Evolutionary conservation across 2,797 vertebrate genomes (phyloP).

Genomic region (Sebastes alutus): DNA sequence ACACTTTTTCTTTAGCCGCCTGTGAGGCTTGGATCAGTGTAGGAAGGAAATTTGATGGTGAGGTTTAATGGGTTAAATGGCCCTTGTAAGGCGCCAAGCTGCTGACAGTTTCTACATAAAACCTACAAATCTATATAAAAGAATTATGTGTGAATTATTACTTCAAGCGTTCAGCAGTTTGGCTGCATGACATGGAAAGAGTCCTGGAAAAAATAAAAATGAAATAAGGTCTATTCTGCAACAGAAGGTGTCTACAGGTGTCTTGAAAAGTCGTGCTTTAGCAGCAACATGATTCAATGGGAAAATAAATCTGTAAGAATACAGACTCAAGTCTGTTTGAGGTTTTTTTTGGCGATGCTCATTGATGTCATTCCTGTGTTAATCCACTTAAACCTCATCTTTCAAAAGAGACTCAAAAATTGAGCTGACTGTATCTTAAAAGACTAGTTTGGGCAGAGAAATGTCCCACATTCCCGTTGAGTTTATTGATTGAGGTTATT

Average conservation of each 20-base stretch:
- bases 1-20: neutral
- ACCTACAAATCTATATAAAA: neutral
- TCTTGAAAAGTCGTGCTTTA: neutral
- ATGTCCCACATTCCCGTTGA: neutral
- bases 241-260: conserved; percentile 1
- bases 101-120: neutral
- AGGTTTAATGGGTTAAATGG: neutral
- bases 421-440: neutral
- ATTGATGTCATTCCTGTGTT: neutral
- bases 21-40: neutral
- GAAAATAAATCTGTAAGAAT: neutral
- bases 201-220: neutral
- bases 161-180: neutral
- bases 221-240: neutral
- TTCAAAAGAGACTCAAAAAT: neutral
- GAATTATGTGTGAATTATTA: neutral
- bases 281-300: neutral
- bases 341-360: neutral
- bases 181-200: neutral
- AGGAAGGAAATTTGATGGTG: neutral
- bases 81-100: neutral
- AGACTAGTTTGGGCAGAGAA: neutral
- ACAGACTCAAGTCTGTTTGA: neutral
- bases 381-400: neutral
- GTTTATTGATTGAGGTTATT: neutral